Conservation (phyloP, 2,113 vertebrate species). For the Meriones unguiculatus region DNA sequence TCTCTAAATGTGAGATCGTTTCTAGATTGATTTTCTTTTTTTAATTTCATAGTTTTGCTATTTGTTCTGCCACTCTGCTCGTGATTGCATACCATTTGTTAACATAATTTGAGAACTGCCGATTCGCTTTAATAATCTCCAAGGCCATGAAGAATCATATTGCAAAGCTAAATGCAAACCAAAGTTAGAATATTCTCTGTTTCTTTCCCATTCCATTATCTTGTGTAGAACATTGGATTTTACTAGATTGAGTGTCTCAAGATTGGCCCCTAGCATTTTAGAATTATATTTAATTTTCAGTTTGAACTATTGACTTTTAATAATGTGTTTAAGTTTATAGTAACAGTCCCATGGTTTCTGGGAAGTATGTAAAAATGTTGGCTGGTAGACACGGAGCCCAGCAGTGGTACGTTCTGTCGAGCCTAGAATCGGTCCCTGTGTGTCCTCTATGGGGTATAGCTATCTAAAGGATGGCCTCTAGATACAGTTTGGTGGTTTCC, state of each 20-base stretch:
- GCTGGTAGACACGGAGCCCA: neutral
- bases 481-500: neutral
- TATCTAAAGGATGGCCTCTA: too few species aligned
- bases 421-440: neutral
- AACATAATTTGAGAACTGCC: slow-evolving; percentile 31
- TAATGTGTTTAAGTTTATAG: neutral
- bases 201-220: neutral
- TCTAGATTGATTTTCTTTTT: neutral
- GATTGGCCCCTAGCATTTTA: neutral
- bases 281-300: neutral
- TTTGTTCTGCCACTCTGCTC: neutral
- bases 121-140: slow-evolving; percentile 44
- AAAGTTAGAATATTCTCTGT: neutral
- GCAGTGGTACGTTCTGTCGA: neutral
- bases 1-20: neutral
- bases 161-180: slow-evolving; percentile 9
- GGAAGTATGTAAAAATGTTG: neutral
- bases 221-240: neutral
- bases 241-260: neutral
- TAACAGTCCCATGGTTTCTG: neutral
- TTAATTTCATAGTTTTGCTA: neutral
- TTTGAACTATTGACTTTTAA: neutral
- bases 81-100: neutral
- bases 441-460: neutral
- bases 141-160: neutral